Evolutionary conservation across 1,140 invertebrate species (phyloP).

Genomic region (Euura lappo): DNA sequence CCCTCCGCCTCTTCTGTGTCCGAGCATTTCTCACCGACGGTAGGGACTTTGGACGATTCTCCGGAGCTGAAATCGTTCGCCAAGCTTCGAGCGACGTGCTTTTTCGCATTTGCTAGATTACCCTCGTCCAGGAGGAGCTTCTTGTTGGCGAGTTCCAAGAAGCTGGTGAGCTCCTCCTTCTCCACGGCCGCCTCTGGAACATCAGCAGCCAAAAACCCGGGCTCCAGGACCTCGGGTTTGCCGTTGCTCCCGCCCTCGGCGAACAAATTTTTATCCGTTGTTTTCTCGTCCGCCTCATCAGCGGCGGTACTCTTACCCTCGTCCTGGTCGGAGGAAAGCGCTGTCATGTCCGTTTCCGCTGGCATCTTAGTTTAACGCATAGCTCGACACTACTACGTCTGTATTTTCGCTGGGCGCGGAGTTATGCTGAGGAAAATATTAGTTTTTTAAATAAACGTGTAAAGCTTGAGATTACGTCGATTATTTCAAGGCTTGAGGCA

Average conservation of each 20-base stretch:
- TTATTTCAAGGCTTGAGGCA: no score
- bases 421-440: background rate
- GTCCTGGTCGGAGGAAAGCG: background rate
- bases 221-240: background rate
- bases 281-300: background rate
- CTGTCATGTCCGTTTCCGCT: background rate
- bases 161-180: no score
- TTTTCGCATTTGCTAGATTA: no score
- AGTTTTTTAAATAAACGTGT: no score
- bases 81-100: background rate
- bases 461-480: no score
- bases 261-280: background rate
- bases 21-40: constrained; percentile 22
- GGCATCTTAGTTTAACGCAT: background rate
- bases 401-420: background rate
- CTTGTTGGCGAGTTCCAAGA: no score
- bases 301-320: background rate
- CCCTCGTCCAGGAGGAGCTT: no score
- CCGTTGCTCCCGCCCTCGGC: background rate
- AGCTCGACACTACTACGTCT: background rate
- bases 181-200: background rate
- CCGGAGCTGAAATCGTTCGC: constrained; percentile 19
- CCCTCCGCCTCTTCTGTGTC: background rate
- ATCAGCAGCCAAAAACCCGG: background rate
- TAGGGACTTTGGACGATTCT: constrained; percentile 31